Evolutionary conservation across 2,888 invertebrate genomes (phyloP), one percentile per base, ranked within the genome.

Genomic region (Octodonta nipae): DNA sequence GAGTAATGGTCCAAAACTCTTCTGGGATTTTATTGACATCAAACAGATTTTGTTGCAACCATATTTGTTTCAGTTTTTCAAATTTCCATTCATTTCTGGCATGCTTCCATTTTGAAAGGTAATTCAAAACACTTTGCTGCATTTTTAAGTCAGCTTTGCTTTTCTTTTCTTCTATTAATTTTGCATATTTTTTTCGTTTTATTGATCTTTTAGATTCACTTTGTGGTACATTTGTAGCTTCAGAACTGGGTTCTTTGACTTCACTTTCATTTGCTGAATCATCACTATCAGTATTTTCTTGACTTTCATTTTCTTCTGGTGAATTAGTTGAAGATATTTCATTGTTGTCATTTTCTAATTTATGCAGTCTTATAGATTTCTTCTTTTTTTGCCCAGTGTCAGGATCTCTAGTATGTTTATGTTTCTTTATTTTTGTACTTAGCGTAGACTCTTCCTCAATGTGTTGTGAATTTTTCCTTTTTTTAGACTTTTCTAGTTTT

Each of bases 51-150:
- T 77, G 75, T 43, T 73, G 73, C 30, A 85, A 62, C 71, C 81
- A 83, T n/a, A 76, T 70, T 61, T 85, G 85, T 37, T 73, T 72
- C 2, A 75, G 58, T 58, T 85, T 85, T 58, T 78, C 78, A 54
- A 85, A 85, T 56, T 82, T 85, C 85, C 85, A 85, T 46, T 78
- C 71, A 26, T 60, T 60, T 41, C 61, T 68, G 37, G 71, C 67
- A 51, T 79, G 66, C 55, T 81, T 78, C 84, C 85, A 85, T 49
- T 75, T 70, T 2, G 72, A 72, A 30, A 83, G 54, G 52, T 83
- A 83, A 49, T 66, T 73, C 11, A 75, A 60, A 36, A 75, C 75
- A 37, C 73, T 73, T 26, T 69, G 60, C 45, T 71, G 72, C 7
- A 71, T 64, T 33, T 69, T 68, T 32, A 70, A 62, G 46, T 68